Conservation (phyloP, 2,888 invertebrate genomes). For the Drosophila testacea region DNA sequence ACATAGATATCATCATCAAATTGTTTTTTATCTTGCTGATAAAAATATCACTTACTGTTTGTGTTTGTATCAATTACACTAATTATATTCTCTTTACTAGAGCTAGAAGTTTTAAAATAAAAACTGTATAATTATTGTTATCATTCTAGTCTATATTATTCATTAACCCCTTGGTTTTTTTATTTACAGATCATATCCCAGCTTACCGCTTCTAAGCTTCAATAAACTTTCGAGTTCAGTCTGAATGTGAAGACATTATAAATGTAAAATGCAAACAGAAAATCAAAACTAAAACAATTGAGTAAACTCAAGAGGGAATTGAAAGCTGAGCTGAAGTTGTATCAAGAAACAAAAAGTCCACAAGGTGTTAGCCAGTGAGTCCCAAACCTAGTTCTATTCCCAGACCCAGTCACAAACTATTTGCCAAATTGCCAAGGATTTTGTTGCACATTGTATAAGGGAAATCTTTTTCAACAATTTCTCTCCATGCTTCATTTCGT, state of each 20-base stretch:
- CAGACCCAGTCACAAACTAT: conserved; percentile 41
- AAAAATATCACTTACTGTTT: no score
- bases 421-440: conserved; percentile 57
- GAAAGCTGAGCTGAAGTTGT: conserved; percentile 27
- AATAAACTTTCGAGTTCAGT: conserved; percentile 4
- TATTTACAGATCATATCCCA: background rate
- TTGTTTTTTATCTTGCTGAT: no score
- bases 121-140: no score
- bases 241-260: conserved; percentile 13
- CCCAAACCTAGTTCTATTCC: conserved; percentile 12
- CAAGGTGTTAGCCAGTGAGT: background rate
- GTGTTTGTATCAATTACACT: no score
- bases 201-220: background rate
- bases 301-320: conserved; percentile 54
- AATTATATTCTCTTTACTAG: no score
- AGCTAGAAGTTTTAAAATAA: no score
- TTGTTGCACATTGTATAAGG: conserved; percentile 49
- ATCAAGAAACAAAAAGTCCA: conserved; percentile 16
- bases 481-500: conserved; percentile 58
- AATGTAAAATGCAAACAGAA: conserved; percentile 58
- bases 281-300: conserved; percentile 71
- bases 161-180: no score
- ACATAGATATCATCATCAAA: no score
- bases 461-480: conserved; percentile 74
- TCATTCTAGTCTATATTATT: no score